Conservation (phyloP, 1,140 invertebrate genomes). For the Stegodyphus mimosarum region DNA sequence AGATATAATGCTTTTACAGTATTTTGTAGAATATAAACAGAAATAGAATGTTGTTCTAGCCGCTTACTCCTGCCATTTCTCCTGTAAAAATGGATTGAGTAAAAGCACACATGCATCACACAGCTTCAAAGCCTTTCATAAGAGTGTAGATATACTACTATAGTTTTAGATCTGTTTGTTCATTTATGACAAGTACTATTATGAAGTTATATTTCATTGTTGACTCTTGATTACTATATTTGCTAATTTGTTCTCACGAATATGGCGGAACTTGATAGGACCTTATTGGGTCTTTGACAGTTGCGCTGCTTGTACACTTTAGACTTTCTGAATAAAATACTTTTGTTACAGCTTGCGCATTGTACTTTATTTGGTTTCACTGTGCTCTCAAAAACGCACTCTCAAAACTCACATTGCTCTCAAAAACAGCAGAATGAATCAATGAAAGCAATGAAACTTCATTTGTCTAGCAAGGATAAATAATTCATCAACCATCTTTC, state of each 20-base stretch:
- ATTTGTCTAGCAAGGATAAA: too few species aligned
- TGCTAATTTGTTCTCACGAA: conserved; percentile 38
- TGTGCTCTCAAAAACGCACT: too few species aligned
- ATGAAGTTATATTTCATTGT: conserved; percentile 46
- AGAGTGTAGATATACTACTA: conserved; percentile 41
- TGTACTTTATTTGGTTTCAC: neutral
- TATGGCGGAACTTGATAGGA: conserved; percentile 13
- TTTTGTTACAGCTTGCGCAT: conserved; percentile 26
- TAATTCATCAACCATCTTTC: too few species aligned
- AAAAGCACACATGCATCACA: neutral
- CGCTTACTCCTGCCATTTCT: too few species aligned
- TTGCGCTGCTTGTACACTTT: conserved; percentile 47
- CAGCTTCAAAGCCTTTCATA: conserved; percentile 35
- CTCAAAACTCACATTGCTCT: too few species aligned
- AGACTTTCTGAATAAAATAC: conserved; percentile 58
- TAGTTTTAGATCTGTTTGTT: conserved; percentile 42
- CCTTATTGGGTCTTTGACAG: conserved; percentile 9
- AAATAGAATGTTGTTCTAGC: too few species aligned
- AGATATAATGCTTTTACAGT: too few species aligned
- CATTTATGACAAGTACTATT: conserved; percentile 27
- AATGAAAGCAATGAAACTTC: too few species aligned
- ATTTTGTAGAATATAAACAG: too few species aligned
- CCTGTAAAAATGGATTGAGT: too few species aligned
- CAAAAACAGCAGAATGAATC: neutral
- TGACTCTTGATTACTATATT: conserved; percentile 48